Evolutionary conservation across 1,140 invertebrate genomes (phyloP), one percentile per base, ranked within the genome.

Genomic region (Drosophila kikkawai): DNA sequence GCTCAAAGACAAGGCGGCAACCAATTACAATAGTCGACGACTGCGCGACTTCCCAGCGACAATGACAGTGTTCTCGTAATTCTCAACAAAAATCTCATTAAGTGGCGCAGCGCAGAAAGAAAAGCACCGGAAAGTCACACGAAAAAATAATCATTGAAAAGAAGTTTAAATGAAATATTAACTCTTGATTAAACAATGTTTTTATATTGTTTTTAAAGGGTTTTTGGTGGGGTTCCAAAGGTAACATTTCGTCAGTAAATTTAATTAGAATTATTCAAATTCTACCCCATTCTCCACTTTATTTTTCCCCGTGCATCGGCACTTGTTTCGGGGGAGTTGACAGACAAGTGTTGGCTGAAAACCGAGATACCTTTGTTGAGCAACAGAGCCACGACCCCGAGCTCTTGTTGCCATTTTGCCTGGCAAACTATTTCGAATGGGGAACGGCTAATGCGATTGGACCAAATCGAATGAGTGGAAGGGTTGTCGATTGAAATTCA

Each of bases 31-130:
- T 73, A 37, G 69, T 73, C 41, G 60, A 45, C 58, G 69, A 32
- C 50, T 63, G 56, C 55, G 53, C 64, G 50, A 60, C 65, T 45
- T 53, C 37, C 29, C 63, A 77, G 44, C 39, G 73, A 65, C 73
- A 78, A 64, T 71, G 50, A 50, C 63, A 79, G 70, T 68, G 80
- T 39, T 55, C 53, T 37, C 34, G 34, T 75, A 71, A 83, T 80
- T 74, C 82, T 78, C 53, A 84, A 82, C 84, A 84, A 88, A 79
- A 90, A 90, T 85, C 81, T 88, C 84, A 84, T 87, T 87, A 87
- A 79, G 80, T 86, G 77, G 73, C 32, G 73, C 19, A 59, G 42
- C 7, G 29, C 19, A 53, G 58, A 77, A 67, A 41, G 42, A 53
- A 26, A 56, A 68, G 29, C 34, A 37, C 32, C 5, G 12, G 13